These are phyloP conservation scores for Pseudopipra pipra DNA, from an alignment of 2,113 vertebrate genomes.

Conservation along the genomic window DNA sequence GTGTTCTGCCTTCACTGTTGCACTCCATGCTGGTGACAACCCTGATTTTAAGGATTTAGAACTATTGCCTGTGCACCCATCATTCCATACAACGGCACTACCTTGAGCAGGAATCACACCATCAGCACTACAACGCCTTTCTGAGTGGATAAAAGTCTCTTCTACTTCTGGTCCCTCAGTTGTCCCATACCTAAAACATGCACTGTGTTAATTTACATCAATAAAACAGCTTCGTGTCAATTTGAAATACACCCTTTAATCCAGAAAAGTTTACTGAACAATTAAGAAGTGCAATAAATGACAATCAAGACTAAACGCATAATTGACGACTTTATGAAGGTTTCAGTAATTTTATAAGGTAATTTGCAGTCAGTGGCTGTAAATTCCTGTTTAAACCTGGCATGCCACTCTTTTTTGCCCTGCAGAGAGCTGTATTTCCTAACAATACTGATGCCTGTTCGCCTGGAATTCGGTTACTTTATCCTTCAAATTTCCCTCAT, in stretches of 20 bases:
- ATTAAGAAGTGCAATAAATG: slow-evolving; percentile 48
- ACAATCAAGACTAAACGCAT: slow-evolving; percentile 38
- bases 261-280: slow-evolving; percentile 43
- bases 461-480: slow-evolving; percentile 26
- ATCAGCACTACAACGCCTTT: background rate
- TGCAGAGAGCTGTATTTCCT: slow-evolving; percentile 55
- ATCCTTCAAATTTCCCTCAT: slow-evolving; percentile 25
- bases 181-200: background rate
- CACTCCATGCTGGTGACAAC: background rate
- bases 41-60: background rate
- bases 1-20: background rate
- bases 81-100: background rate
- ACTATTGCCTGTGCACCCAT: background rate
- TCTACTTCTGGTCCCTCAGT: background rate
- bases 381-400: slow-evolving; percentile 31
- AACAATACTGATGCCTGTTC: slow-evolving; percentile 13
- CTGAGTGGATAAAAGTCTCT: background rate
- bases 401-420: slow-evolving; percentile 21
- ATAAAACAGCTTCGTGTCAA: slow-evolving; percentile 15
- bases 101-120: background rate
- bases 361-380: slow-evolving; percentile 45
- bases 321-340: slow-evolving; percentile 40
- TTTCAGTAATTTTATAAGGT: slow-evolving; percentile 54
- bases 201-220: background rate
- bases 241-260: slow-evolving; percentile 33